Percentiles rank a stretch among this genome's conserved stretches.
Conservation (phyloP, 2,888 invertebrate species). For the Limnephilus marmoratus region DNA sequence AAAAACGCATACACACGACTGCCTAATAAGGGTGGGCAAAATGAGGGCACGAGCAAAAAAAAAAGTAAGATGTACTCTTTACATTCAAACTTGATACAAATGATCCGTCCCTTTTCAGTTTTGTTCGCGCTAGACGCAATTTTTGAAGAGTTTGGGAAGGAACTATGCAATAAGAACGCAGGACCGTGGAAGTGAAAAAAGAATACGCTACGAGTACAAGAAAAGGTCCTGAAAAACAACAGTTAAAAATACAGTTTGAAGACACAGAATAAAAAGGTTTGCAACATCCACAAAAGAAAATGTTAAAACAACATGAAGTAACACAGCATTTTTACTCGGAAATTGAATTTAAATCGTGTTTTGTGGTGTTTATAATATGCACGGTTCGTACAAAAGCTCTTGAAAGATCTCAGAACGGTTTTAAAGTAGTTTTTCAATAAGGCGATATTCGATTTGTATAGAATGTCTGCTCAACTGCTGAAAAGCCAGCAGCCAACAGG, state of each 20-base stretch:
- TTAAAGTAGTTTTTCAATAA: slow-evolving; percentile 28
- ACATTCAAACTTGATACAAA: neutral
- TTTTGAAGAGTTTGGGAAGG: neutral
- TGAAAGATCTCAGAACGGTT: slow-evolving; percentile 28
- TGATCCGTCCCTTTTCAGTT: slow-evolving; percentile 22
- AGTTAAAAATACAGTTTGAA: neutral
- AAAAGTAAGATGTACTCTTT: neutral
- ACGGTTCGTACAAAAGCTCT: slow-evolving; percentile 16
- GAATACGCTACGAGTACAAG: slow-evolving; percentile 30
- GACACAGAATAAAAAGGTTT: slow-evolving; percentile 3
- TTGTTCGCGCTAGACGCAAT: neutral
- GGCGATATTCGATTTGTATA: slow-evolving; percentile 39
- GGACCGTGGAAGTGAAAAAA: slow-evolving; percentile 40
- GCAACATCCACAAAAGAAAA: neutral
- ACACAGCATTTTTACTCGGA: slow-evolving; percentile 4
- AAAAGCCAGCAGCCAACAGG: neutral
- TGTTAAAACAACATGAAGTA: neutral
- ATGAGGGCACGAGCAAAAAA: slow-evolving; percentile 21
- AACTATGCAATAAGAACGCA: slow-evolving; percentile 36
- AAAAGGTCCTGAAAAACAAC: neutral
- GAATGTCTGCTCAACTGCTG: slow-evolving; percentile 10
- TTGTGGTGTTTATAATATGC: neutral
- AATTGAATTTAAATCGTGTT: neutral
- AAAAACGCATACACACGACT: slow-evolving; percentile 15
- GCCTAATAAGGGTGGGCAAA: neutral